phyloP scores from a whole-genome alignment of 2,888 invertebrate genomes.

The Griposia aprilina region DNA sequence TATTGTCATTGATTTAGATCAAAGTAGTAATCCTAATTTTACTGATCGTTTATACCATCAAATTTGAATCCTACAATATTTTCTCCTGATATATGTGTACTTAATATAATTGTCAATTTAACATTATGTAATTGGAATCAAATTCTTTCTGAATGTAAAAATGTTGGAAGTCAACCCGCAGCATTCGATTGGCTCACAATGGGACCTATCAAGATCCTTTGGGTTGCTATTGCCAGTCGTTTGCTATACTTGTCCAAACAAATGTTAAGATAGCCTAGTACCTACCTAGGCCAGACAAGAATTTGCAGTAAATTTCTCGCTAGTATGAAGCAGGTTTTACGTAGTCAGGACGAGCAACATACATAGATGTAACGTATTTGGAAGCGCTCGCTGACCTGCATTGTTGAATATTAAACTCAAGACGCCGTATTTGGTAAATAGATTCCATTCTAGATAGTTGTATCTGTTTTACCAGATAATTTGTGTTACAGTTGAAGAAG shows the following conservation, averaged over 20 bases:
- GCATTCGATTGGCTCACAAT: background rate
- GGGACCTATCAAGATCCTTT: background rate
- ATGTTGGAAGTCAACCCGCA: background rate
- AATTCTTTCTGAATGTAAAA: background rate
- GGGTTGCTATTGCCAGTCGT: background rate
- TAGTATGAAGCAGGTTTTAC: constrained; percentile 45
- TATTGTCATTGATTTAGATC: background rate
- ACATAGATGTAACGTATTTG: constrained; percentile 39
- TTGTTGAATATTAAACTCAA: constrained; percentile 59
- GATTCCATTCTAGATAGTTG: constrained; percentile 44
- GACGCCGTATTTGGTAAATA: constrained; percentile 37
- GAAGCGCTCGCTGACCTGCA: constrained; percentile 53
- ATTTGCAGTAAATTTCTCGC: constrained; percentile 13
- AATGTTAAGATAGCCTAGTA: background rate
- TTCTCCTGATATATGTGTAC: background rate
- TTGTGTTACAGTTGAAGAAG: constrained; percentile 6
- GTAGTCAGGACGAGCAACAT: constrained; percentile 38
- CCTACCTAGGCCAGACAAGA: background rate
- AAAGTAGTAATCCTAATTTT: background rate
- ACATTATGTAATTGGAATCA: background rate
- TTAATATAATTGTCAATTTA: background rate
- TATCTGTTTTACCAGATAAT: constrained; percentile 33
- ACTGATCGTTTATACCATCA: background rate
- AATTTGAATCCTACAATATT: background rate
- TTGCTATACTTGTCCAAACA: background rate